Conservation (phyloP, 2,797 vertebrate genomes). For the Eutrigla gurnardus region DNA sequence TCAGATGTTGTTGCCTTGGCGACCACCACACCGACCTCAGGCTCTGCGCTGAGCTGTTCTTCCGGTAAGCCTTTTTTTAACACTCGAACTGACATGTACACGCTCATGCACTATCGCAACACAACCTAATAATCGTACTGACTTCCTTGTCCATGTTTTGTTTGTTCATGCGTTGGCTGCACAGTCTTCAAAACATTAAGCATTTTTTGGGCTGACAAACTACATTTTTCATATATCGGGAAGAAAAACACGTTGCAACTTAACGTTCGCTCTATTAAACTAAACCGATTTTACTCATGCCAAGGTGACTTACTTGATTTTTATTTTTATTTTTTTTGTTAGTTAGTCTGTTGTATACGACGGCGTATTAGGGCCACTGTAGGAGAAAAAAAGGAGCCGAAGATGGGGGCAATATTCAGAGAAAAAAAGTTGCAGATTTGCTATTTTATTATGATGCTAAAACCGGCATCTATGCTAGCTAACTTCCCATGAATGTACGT, state of each 20-base stretch:
- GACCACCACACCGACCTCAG: slow-evolving; percentile 67
- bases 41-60: slow-evolving; percentile 48
- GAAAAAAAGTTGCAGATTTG: no score
- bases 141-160: neutral
- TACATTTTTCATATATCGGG: slow-evolving; percentile 52
- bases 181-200: slow-evolving; percentile 56
- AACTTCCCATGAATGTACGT: no score
- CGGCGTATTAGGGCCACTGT: no score
- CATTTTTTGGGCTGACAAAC: slow-evolving; percentile 47
- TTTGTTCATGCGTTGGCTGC: slow-evolving; percentile 65
- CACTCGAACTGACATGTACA: slow-evolving; percentile 8
- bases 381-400: no score
- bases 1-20: slow-evolving; percentile 70
- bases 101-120: slow-evolving; percentile 41
- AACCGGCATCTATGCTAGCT: no score
- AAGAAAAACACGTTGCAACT: slow-evolving; percentile 47
- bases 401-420: no score
- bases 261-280: slow-evolving; percentile 16
- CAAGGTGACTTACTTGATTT: slow-evolving; percentile 82
- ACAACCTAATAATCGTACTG: slow-evolving; percentile 42
- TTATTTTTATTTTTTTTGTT: slow-evolving; percentile 44
- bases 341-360: slow-evolving; percentile 75
- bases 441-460: no score
- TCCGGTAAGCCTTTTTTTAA: slow-evolving; percentile 64
- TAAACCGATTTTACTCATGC: slow-evolving; percentile 67